Evolutionary conservation across 2,797 vertebrate genomes (phyloP).

Genomic region (Botia almorhae): DNA sequence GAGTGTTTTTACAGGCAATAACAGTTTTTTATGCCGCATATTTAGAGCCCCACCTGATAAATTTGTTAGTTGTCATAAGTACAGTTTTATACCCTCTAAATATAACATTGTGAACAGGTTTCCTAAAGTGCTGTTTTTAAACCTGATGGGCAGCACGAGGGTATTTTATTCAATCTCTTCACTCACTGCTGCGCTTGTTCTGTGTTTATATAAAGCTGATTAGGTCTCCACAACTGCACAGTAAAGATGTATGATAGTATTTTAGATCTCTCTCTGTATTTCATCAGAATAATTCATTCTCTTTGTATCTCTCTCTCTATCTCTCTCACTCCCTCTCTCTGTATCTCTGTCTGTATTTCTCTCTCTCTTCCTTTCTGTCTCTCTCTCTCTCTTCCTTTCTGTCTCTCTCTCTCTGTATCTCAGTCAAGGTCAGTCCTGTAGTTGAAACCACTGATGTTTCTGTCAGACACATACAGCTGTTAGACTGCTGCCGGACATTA

Average conservation of each 20-base stretch:
- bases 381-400: background rate
- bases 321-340: background rate
- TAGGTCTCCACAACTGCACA: background rate
- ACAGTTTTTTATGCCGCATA: too few relatives aligned
- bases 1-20: too few relatives aligned
- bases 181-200: slow-evolving; percentile 11
- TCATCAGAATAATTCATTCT: too few relatives aligned
- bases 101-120: background rate
- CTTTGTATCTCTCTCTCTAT: background rate
- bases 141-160: background rate
- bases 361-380: background rate
- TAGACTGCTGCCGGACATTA: slow-evolving; percentile 11
- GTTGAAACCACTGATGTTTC: slow-evolving; percentile 43
- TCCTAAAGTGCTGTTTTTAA: background rate
- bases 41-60: too few relatives aligned
- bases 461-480: slow-evolving; percentile 23
- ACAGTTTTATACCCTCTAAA: too few relatives aligned
- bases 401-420: background rate
- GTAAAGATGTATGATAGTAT: slow-evolving; percentile 21
- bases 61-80: too few relatives aligned
- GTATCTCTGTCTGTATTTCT: background rate
- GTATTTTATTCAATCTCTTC: slow-evolving; percentile 10
- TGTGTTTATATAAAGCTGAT: slow-evolving; percentile 24
- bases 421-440: slow-evolving; percentile 47
- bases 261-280: slow-evolving; percentile 7